Evolutionary conservation across 2,797 vertebrate species (phyloP), one percentile per base, ranked within the genome.

Genomic region (Platyrinchus mystaceus): DNA sequence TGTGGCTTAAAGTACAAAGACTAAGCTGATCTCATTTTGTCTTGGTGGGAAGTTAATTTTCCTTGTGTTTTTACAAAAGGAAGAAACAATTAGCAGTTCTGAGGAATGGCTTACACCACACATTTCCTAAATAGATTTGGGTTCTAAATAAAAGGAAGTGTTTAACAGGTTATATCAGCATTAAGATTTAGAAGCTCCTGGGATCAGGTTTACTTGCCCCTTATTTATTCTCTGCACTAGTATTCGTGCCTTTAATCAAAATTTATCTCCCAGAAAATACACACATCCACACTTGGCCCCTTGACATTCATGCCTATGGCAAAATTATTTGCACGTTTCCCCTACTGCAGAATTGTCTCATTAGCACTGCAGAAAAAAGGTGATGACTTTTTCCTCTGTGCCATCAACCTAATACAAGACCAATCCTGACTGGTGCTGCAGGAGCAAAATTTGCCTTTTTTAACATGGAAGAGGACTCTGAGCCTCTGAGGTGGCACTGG

Each of bases 1-100:
- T 85, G 71, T 44, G 79, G 64, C 90, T 95, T 89, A 97, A 79
- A 36, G 43, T 82, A 86, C 79, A 95, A 97, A 95, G 80, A 92
- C 93, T 84, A 63, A 91, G 87, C 62, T 89, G 56, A 76, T 75
- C 89, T 77, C 9, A 2, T 88, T 93, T 92, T 91, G 93, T 74
- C 85, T 83, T 34, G 3, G 87, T 66, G 80, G 63, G 84, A 94
- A 95, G 91, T 93, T 93, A 89, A 95, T 95, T 89, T 91, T 91
- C 93, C 63, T 89, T 37, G 23, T 93, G 95, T 90, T 88, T 37
- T 59, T 84, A 90, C 60, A 95, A 84, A 86, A 92, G 87, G 64
- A 93, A 97, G 92, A 94, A 77, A 83, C 62, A 90, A 68, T 85
- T 93, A 73, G 93, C 43, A 3, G 85, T 78, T 94, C 55, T 74